Conservation (phyloP, 1,140 invertebrate genomes). For the Hypsibius dujardini region DNA sequence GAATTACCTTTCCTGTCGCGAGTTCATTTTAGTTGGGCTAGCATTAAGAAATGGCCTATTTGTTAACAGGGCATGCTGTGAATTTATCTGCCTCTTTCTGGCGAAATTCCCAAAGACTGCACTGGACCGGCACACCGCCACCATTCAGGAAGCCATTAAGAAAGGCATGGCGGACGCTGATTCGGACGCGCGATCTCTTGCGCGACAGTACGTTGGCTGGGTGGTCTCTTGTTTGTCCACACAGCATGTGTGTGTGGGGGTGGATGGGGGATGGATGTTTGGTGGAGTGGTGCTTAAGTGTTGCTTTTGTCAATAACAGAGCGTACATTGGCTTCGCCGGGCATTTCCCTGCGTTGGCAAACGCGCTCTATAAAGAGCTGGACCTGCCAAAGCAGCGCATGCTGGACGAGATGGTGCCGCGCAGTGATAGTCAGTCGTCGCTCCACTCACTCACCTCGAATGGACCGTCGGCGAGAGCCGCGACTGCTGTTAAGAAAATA, state of each 20-base stretch:
- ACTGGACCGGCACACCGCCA: slow-evolving; percentile 58
- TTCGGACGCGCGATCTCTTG: slow-evolving; percentile 50
- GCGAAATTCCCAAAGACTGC: slow-evolving; percentile 61
- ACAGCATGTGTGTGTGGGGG: no score
- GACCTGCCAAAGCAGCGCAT: slow-evolving; percentile 67
- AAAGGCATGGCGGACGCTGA: slow-evolving; percentile 81
- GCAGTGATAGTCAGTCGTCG: slow-evolving; percentile 24
- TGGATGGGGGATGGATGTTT: no score
- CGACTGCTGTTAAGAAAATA: not conserved
- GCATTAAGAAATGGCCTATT: slow-evolving; percentile 21
- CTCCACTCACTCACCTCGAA: not conserved
- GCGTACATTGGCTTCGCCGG: slow-evolving; percentile 75
- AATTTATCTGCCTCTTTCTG: slow-evolving; percentile 64
- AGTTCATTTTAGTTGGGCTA: no score
- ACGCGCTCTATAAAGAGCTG: slow-evolving; percentile 57
- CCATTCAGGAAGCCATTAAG: slow-evolving; percentile 64
- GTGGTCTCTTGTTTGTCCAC: no score
- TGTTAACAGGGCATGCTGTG: slow-evolving; percentile 45
- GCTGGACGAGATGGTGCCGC: slow-evolving; percentile 44
- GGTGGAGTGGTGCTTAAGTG: slow-evolving; percentile 18
- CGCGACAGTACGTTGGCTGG: slow-evolving; percentile 32
- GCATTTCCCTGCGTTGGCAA: slow-evolving; percentile 75
- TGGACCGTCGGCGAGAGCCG: no score
- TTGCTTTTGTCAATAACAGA: slow-evolving; percentile 34
- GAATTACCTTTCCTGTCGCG: no score